Evolutionary conservation across 2,797 vertebrate genomes (phyloP).

Genomic region (Bradypodion pumilum): DNA sequence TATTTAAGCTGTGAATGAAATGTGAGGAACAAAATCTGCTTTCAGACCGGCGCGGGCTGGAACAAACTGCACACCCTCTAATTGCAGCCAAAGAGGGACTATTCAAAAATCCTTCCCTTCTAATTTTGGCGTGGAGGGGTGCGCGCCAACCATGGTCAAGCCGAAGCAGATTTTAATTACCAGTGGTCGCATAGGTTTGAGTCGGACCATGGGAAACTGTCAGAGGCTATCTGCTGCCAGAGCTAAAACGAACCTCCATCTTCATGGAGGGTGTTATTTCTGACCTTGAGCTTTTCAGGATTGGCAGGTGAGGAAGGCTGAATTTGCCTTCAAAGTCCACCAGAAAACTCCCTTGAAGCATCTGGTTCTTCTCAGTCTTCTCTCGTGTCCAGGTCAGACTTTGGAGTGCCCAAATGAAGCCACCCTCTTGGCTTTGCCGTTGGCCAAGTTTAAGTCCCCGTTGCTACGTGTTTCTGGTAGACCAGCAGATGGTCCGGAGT

Average conservation of each 20-base stretch:
- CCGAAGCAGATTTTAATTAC: not conserved
- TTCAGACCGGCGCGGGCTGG: constrained; percentile 8
- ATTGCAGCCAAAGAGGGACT: not conserved
- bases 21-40: constrained; percentile 11
- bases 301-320: no score
- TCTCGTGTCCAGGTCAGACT: no score
- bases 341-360: not conserved
- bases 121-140: not conserved
- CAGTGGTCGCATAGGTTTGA: not conserved
- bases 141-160: not conserved
- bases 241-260: not conserved
- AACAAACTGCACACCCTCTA: not conserved
- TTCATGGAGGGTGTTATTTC: not conserved
- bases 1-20: constrained; percentile 21
- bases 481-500: no score
- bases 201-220: not conserved
- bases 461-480: no score
- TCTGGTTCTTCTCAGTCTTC: no score
- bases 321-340: no score
- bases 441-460: no score
- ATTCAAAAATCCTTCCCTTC: not conserved
- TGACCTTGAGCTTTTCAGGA: not conserved
- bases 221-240: not conserved
- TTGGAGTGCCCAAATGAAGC: no score
- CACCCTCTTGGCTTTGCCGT: no score